Percentiles rank a stretch among this genome's conserved stretches.
Conservation (phyloP, 2,888 invertebrate genomes). For the Drosophila pseudotalamancana region DNA sequence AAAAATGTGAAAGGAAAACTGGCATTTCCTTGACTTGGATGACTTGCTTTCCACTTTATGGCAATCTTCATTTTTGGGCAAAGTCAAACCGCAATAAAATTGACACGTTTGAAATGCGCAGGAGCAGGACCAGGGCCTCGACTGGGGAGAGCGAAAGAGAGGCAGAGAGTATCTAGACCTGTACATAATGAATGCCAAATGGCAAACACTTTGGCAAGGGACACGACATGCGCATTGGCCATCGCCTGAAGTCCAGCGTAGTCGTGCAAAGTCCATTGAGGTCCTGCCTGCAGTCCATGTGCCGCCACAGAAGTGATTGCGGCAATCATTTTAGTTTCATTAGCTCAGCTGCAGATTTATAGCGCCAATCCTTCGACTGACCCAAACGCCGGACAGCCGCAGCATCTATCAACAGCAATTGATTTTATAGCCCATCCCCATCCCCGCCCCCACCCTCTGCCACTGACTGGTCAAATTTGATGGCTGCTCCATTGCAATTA, state of each 20-base stretch:
- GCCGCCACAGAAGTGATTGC: constrained; percentile 83
- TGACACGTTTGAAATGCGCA: constrained; percentile 69
- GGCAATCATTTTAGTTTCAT: constrained; percentile 84
- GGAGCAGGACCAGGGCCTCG: constrained; percentile 41
- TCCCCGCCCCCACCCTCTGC: neutral
- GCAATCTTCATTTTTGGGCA: constrained; percentile 24
- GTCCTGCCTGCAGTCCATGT: too few species aligned
- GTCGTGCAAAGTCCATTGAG: too few species aligned
- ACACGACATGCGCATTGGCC: constrained; percentile 65
- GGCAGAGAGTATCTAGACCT: too few species aligned
- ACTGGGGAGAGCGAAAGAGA: neutral
- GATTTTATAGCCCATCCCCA: constrained; percentile 52
- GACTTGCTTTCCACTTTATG: constrained; percentile 7
- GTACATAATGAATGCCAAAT: constrained; percentile 62
- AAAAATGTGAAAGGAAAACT: constrained; percentile 1
- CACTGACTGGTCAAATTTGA: constrained; percentile 45
- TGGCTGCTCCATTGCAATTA: constrained; percentile 51
- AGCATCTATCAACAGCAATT: constrained; percentile 64
- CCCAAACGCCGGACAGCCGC: constrained; percentile 33
- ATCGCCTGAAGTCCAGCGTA: constrained; percentile 29
- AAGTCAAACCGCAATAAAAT: constrained; percentile 81
- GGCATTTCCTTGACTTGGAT: constrained; percentile 27
- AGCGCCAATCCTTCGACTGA: constrained; percentile 13
- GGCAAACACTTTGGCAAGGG: constrained; percentile 9
- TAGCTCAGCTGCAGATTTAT: constrained; percentile 78